Conservation (phyloP, 2,888 invertebrate genomes). For the Mamestra brassicae region DNA sequence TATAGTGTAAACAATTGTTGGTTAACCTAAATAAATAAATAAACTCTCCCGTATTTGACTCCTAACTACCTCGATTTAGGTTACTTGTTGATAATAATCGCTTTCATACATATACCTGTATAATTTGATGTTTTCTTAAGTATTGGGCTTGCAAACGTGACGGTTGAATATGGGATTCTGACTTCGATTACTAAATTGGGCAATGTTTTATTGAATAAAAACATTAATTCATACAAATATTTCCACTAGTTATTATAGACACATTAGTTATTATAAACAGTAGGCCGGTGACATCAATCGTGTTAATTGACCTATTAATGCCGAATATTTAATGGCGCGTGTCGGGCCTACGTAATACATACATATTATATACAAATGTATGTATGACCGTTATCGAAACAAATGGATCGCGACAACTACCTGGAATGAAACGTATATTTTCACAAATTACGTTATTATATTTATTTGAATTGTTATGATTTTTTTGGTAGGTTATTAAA, state of each 20-base stretch:
- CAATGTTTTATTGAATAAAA: not conserved
- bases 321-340: constrained; percentile 40
- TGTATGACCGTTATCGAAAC: constrained; percentile 34
- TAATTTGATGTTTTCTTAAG: too few relatives aligned
- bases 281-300: constrained; percentile 26
- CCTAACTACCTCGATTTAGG: not conserved
- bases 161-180: too few relatives aligned
- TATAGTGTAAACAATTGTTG: too few relatives aligned
- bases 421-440: constrained; percentile 19
- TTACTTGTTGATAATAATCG: not conserved
- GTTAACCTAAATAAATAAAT: too few relatives aligned
- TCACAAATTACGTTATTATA: constrained; percentile 23
- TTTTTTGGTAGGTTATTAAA: not conserved
- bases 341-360: constrained; percentile 23
- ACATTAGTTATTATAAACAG: too few relatives aligned
- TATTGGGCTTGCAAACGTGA: too few relatives aligned
- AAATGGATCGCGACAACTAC: constrained; percentile 44
- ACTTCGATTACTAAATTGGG: too few relatives aligned
- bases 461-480: constrained; percentile 4
- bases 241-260: constrained; percentile 14
- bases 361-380: constrained; percentile 12
- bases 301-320: constrained; percentile 53
- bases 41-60: not conserved
- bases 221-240: not conserved
- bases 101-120: not conserved